Base-by-base conservation (phyloP, 2,113 vertebrate species). In the Crotalus tigris region DNA sequence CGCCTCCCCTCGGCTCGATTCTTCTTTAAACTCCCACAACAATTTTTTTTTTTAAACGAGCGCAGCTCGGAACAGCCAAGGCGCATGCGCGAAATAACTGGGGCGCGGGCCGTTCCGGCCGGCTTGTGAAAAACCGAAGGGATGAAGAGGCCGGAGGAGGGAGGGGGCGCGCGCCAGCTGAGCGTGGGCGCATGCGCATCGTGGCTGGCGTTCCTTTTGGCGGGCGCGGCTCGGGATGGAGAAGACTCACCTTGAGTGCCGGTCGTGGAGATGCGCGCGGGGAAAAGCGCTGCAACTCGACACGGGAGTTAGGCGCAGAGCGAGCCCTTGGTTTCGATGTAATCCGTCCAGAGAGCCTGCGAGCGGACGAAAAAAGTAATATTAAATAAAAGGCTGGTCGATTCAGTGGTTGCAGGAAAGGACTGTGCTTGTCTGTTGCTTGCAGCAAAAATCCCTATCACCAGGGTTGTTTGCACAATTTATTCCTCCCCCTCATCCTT, bases 71-170 rank as follows among this genome's bases (percentile, higher is more conserved):
- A 88, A 54, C 44, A 29, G 26, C 19, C 17, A 57, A 8, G 1
- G 93, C 94, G 95, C 95, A 93, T 95, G 95, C 95, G 95, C 93
- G 57, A 61, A 46, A 85, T 90, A 59, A 90, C 75, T 64, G 89
- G 93, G 0, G 91, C 93, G 49, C 91, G 8, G 89, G 91, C 86
- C 92, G 81, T 91, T 91, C 93, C 69, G 55, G 39, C 55, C 49
- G 85, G 58, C 10, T 54, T 51, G 23, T 85, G 33, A 53, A 33
- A 7, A 64, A 49, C 10, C 58, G 5, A 24, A 85, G 46, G 51
- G 75, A 81, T 46, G 51, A 51, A 44, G 55, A 26, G n/a, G 55
- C 29, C 33, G 5, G 58, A 44, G n/a, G 21, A 26, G 24, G 33
- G 9, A 39, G 10, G 4, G 58, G 51, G 61, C 1, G 49, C 1